Base-by-base conservation (phyloP, 2,797 vertebrate genomes). In the Tragelaphus eurycerus region DNA sequence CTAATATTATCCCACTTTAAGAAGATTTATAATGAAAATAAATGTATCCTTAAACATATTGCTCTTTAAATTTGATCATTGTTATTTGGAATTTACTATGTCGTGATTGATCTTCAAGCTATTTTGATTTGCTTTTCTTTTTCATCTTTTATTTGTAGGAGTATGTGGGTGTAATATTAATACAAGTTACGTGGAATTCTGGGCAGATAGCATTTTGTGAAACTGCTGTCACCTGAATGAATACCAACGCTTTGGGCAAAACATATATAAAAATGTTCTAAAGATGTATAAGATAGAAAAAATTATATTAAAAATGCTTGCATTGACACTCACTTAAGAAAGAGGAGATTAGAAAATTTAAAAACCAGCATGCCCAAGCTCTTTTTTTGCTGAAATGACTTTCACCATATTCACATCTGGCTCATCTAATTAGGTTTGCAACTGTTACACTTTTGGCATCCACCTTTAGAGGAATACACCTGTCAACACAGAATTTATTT, bases 361-460 rank as follows among this genome's bases (percentile, higher is more conserved):
- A 62, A 97, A 98, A n/a, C 27, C 48, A 86, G 62, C 4, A 43
- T 94, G 76, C 16, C 94, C 93, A 83, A 82, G 67, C 15, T 4
- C 17, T 31, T 83, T 92, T 92, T 87, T 86, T 90, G 82, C 55
- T 71, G 82, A 98, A 97, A 90, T 96, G 89, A 83, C 92, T 98
- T 98, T 96, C 92, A 93, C 90, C 34, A 78, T 93, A 96, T 94
- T 97, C 89, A 86, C 92, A 95, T 34, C 86, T 96, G 57, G 88
- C 93, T 88, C n/a, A 94, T 89, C 96, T 97, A 98, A 98, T 98
- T 97, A 96, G 93, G 87, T 97, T 98, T 97, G 90, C 97, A 95
- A 97, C 93, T 96, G 54, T 95, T 98, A 97, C 86, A 96, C 92
- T 96, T 85, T 76, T 76, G 88, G 86, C 76, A 95, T 11, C 86